Evolutionary conservation across 2,888 invertebrate species (phyloP).

Genomic region (Rhaphigaster nebulosa): DNA sequence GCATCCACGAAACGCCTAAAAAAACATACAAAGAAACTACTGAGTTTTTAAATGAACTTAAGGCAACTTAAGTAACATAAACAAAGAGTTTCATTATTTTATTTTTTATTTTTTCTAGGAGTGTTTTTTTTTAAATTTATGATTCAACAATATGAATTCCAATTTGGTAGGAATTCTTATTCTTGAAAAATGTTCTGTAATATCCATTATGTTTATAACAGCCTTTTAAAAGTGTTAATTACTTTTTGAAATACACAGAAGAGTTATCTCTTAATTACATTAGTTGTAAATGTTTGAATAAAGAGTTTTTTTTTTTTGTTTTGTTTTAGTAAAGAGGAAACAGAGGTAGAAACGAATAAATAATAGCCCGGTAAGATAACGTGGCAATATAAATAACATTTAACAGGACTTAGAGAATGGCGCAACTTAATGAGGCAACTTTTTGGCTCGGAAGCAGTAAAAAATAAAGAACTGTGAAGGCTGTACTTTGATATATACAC

Average conservation of each 20-base stretch:
- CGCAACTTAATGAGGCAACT: background rate
- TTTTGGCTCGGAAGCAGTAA: background rate
- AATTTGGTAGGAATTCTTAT: too few relatives aligned
- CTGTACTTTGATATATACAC: background rate
- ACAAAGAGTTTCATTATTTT: too few relatives aligned
- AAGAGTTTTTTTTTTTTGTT: background rate
- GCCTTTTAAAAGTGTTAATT: background rate
- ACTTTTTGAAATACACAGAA: background rate
- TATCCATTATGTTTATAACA: background rate
- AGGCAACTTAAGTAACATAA: too few relatives aligned
- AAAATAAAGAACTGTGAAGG: background rate
- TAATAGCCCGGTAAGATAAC: background rate
- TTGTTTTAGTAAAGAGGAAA: background rate
- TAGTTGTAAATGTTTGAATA: background rate
- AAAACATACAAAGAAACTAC: too few relatives aligned
- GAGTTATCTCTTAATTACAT: background rate
- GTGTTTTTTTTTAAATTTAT: too few relatives aligned
- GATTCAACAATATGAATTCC: too few relatives aligned
- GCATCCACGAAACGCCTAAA: too few relatives aligned
- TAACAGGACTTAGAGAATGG: background rate
- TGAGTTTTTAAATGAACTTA: too few relatives aligned
- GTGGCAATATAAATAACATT: background rate
- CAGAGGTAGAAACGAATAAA: slow-evolving; percentile 7
- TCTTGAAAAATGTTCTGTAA: too few relatives aligned
- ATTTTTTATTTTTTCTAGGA: too few relatives aligned